Percentiles rank a stretch among this genome's conserved stretches.
Conservation (phyloP, 1,140 invertebrate genomes). For the Pogonomyrmex barbatus region DNA sequence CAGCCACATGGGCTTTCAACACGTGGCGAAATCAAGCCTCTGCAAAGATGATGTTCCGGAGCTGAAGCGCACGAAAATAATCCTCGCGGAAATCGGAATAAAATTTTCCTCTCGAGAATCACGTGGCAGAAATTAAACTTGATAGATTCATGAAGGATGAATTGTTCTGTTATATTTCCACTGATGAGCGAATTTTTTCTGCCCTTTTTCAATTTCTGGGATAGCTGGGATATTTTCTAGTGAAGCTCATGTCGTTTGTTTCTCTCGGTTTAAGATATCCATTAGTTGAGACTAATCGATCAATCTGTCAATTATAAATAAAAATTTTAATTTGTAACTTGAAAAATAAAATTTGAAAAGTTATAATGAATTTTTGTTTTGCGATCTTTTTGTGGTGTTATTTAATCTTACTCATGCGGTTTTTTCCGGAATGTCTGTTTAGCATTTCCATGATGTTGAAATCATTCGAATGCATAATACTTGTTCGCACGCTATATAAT, state of each 20-base stretch:
- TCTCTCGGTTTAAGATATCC: not conserved
- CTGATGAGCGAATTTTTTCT: not conserved
- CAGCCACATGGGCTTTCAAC: constrained; percentile 19
- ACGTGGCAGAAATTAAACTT: not conserved
- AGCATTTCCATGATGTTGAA: not conserved
- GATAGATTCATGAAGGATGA: not conserved
- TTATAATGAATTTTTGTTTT: not conserved
- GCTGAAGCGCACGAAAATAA: not conserved
- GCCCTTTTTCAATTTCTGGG: not conserved
- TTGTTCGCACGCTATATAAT: not conserved
- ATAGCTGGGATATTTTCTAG: not conserved
- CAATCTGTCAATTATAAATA: not conserved
- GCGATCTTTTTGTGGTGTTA: not conserved
- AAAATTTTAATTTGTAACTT: constrained; percentile 1
- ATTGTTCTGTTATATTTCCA: not conserved
- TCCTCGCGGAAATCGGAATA: not conserved
- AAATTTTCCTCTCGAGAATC: not conserved
- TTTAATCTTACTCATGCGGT: not conserved
- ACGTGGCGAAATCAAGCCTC: not conserved
- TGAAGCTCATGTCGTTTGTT: not conserved
- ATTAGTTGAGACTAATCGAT: not conserved
- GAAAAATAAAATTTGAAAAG: not conserved
- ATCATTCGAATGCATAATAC: constrained; percentile 26
- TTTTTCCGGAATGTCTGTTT: not conserved
- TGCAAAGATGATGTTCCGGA: not conserved